Evolutionary conservation across 2,888 invertebrate genomes (phyloP).

Genomic region (Beris chalybata): DNA sequence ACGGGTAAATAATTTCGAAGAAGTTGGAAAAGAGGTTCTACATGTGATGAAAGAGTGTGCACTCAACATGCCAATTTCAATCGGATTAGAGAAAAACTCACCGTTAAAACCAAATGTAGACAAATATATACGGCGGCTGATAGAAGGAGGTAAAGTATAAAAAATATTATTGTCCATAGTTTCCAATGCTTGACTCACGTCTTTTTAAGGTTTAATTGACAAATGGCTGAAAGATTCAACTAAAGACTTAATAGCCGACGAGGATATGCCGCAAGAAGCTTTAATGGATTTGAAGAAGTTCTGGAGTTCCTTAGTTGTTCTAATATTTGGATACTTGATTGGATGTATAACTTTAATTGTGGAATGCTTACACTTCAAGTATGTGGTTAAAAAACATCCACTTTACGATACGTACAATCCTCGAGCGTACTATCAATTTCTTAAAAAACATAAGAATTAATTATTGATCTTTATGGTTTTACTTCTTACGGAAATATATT

Average conservation of each 20-base stretch:
- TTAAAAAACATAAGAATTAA: background rate
- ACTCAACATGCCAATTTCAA: conserved; percentile 77
- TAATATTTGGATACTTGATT: conserved; percentile 69
- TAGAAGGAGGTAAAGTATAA: conserved; percentile 66
- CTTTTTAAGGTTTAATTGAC: conserved; percentile 66
- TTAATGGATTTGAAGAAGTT: conserved; percentile 77
- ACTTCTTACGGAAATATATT: too few relatives aligned
- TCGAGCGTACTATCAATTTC: conserved; percentile 46
- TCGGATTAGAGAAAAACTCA: conserved; percentile 81
- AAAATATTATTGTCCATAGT: background rate
- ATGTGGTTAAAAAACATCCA: conserved; percentile 67
- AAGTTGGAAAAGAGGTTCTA: conserved; percentile 54
- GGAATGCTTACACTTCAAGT: conserved; percentile 71
- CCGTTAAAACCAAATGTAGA: conserved; percentile 72
- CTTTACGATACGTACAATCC: conserved; percentile 66
- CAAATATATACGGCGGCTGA: conserved; percentile 65
- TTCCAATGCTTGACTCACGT: background rate
- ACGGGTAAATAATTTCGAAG: conserved; percentile 43
- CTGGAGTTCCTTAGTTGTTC: conserved; percentile 73
- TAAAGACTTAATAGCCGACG: conserved; percentile 62
- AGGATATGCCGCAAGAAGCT: conserved; percentile 68
- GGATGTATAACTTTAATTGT: conserved; percentile 61
- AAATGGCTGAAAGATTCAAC: conserved; percentile 81
- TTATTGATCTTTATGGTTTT: background rate
- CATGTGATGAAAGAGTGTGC: conserved; percentile 84